These are phyloP conservation scores for Drosophila paucipuncta DNA, from an alignment of 2,888 invertebrate species.

Conservation along the genomic window DNA sequence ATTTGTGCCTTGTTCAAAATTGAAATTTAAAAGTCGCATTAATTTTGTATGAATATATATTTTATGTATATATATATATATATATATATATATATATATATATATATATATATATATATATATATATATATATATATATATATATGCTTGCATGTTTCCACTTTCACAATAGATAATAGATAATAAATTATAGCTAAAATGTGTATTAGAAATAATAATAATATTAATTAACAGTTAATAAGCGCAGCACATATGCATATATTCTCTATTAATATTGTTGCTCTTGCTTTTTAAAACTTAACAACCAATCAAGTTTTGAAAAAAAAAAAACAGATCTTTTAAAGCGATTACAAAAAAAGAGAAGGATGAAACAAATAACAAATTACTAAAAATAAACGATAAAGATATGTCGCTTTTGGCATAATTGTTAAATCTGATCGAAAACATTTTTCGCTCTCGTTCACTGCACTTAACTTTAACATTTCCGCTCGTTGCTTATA, in stretches of 20 bases:
- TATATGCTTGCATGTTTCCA: slow-evolving; percentile 56
- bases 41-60: slow-evolving; percentile 43
- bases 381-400: slow-evolving; percentile 14
- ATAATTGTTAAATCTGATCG: slow-evolving; percentile 37
- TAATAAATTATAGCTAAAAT: slow-evolving; percentile 72
- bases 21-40: slow-evolving; percentile 11
- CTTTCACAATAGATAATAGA: slow-evolving; percentile 61
- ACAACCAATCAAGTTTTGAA: slow-evolving; percentile 49
- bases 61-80: slow-evolving; percentile 37
- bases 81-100: background rate
- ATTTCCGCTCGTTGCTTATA: slow-evolving; percentile 27
- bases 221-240: slow-evolving; percentile 75
- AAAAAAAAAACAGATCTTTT: slow-evolving; percentile 28
- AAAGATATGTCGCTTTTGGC: slow-evolving; percentile 23
- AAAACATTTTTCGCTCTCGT: slow-evolving; percentile 28
- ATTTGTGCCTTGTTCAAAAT: slow-evolving; percentile 2
- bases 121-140: slow-evolving; percentile 35
- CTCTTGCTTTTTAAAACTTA: slow-evolving; percentile 49
- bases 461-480: slow-evolving; percentile 29
- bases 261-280: slow-evolving; percentile 24
- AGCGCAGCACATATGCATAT: slow-evolving; percentile 58
- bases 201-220: slow-evolving; percentile 69
- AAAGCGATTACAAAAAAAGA: slow-evolving; percentile 27
- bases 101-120: too few species aligned
- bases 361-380: slow-evolving; percentile 22